phyloP scores from a whole-genome alignment of 1,140 invertebrate species.

The Cotesia chilonis region DNA sequence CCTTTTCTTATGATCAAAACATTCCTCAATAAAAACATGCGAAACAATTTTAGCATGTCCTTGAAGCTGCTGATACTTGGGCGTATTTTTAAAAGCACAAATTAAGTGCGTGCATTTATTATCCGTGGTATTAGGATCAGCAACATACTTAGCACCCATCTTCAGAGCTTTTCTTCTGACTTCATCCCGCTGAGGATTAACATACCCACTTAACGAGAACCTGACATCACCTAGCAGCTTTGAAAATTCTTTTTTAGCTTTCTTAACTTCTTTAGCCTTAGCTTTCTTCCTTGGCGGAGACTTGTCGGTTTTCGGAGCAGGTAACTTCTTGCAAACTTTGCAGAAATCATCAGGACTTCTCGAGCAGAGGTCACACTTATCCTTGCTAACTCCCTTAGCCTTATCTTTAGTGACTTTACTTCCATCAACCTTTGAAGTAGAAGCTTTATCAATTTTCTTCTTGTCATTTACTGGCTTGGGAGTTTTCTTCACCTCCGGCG shows the following conservation, averaged over 20 bases:
- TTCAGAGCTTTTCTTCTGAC: conserved; percentile 57
- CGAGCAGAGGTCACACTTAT: conserved; percentile 45
- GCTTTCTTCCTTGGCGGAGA: neutral
- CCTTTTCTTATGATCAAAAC: conserved; percentile 58
- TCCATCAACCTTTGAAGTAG: neutral
- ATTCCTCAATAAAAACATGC: conserved; percentile 59
- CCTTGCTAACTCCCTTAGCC: conserved; percentile 31
- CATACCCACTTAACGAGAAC: conserved; percentile 62
- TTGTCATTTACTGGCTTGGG: conserved; percentile 25
- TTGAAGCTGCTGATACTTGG: conserved; percentile 57
- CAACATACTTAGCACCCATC: conserved; percentile 61
- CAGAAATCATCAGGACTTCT: conserved; percentile 48
- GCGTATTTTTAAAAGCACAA: conserved; percentile 63
- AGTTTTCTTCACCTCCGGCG: conserved; percentile 23
- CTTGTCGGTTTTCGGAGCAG: conserved; percentile 30
- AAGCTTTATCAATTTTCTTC: neutral
- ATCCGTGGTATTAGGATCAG: conserved; percentile 57
- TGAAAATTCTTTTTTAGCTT: conserved; percentile 50
- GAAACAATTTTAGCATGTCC: conserved; percentile 57
- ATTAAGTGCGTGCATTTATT: conserved; percentile 60
- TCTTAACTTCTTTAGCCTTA: conserved; percentile 14
- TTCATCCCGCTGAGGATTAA: conserved; percentile 61
- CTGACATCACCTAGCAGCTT: conserved; percentile 53
- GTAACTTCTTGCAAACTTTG: conserved; percentile 46
- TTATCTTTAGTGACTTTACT: neutral